These are phyloP conservation scores for Athrips mouffetella DNA, from an alignment of 2,888 invertebrate genomes.

Conservation along the genomic window DNA sequence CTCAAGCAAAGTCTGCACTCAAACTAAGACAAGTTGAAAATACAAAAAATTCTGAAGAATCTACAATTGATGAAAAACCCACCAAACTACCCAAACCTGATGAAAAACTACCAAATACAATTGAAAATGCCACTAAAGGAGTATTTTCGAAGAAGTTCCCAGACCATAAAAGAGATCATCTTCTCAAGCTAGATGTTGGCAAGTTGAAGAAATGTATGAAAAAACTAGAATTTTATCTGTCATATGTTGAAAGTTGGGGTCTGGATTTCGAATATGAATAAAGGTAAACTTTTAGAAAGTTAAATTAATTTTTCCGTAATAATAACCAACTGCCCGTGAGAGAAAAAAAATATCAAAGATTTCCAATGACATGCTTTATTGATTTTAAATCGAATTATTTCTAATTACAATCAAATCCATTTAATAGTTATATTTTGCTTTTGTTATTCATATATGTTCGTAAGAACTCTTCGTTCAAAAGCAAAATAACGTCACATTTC, in stretches of 20 bases:
- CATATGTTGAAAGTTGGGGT: constrained; percentile 75
- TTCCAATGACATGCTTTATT: constrained; percentile 2
- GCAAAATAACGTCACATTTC: no score
- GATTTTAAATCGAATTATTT: neutral
- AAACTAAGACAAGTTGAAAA: neutral
- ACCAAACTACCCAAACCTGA: neutral
- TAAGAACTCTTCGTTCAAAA: no score
- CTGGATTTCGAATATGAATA: constrained; percentile 14
- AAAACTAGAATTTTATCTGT: constrained; percentile 85
- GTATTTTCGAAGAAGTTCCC: constrained; percentile 78
- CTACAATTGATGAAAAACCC: neutral
- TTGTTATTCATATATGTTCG: no score
- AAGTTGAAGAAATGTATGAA: constrained; percentile 78
- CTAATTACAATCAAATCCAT: no score
- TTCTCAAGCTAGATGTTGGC: constrained; percentile 69
- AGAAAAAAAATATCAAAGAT: neutral
- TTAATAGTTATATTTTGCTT: no score
- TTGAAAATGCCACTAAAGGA: constrained; percentile 32
- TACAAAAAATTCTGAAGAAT: neutral
- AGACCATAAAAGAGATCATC: constrained; percentile 67
- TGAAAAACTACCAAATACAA: neutral
- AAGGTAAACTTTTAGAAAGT: neutral
- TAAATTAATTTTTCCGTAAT: neutral
- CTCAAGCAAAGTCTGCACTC: constrained; percentile 53
- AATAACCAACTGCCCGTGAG: no score